Base-by-base conservation (phyloP, 2,113 vertebrate species). In the Aythya baeri region DNA sequence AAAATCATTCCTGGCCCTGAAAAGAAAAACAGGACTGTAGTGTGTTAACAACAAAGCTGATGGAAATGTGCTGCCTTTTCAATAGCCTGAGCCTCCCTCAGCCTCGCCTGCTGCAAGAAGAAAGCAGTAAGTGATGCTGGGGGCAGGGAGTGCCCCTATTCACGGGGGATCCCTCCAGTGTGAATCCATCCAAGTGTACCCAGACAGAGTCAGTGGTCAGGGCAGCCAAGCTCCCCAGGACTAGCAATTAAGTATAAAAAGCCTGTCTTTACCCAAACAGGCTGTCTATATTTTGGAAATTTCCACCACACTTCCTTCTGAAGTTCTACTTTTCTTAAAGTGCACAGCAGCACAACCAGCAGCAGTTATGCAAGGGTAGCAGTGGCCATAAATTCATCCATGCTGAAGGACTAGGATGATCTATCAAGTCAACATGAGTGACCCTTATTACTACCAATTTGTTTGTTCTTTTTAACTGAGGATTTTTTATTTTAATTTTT, bases 251-350 rank as follows among this genome's bases (percentile, higher is more conserved):
- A 95, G 70, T 95, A 92, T 89, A 96, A 97, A 93, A 98, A 97
- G 74, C 54, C 93, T 94, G 65, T 93, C 90, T 97, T 97, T 96
- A 95, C 89, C 91, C 95, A 97, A 96, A 97, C n/a, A 96, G 67
- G 61, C 82, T 3, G 44, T 92, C 91, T 97, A 29, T 94, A 97
- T 96, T 98, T 97, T 98, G 96, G 97, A 98, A 98, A 98, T 98
- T 98, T 98, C 97, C 95, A 98, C 76, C 81, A 88, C 58, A 67
- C 70, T 97, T 97, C 91, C 97, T 98, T 97, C 93, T 84, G 76
- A 92, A 95, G 78, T 92, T 66, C n/a, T 96, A 27, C 71, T 97
- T 92, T 95, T 93, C 91, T 96, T 89, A 74, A 97, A 96, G 78
- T 79, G 38, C 77, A 65, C 38, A 83, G 26, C 31, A 79, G 75